These are phyloP conservation scores for Lepidurus apus DNA, from an alignment of 1,140 invertebrate species.

Conservation along the genomic window DNA sequence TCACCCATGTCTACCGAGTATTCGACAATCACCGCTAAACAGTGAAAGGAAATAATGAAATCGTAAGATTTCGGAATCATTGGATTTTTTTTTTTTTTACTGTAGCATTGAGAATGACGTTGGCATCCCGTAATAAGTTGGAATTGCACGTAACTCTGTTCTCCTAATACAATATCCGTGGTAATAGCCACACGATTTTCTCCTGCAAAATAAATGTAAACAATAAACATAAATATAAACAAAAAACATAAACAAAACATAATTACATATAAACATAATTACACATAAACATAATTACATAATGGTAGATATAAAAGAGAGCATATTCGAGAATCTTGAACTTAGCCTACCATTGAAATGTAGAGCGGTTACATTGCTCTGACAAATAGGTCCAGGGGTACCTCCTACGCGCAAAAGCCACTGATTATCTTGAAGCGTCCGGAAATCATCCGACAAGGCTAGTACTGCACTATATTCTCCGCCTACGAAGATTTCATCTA, in stretches of 20 bases:
- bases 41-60: background rate
- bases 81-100: constrained; percentile 38
- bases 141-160: constrained; percentile 46
- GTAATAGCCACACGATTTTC: constrained; percentile 47
- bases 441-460: constrained; percentile 43
- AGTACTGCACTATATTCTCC: constrained; percentile 44
- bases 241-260: background rate
- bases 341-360: constrained; percentile 40
- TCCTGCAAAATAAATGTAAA: constrained; percentile 32
- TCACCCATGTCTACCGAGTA: constrained; percentile 37
- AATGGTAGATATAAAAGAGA: no score
- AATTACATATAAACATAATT: background rate
- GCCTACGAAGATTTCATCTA: constrained; percentile 45
- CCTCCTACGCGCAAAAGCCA: constrained; percentile 45
- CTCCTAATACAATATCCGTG: constrained; percentile 44
- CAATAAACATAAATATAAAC: no score
- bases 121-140: constrained; percentile 46
- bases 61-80: background rate
- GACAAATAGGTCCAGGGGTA: constrained; percentile 42
- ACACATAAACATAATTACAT: constrained; percentile 16
- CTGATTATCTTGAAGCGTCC: constrained; percentile 37
- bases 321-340: constrained; percentile 1
- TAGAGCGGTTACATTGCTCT: constrained; percentile 42
- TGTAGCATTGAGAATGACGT: constrained; percentile 42
- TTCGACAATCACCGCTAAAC: constrained; percentile 36